phyloP scores from a whole-genome alignment of 2,797 vertebrate genomes.

The Argentina silus region DNA sequence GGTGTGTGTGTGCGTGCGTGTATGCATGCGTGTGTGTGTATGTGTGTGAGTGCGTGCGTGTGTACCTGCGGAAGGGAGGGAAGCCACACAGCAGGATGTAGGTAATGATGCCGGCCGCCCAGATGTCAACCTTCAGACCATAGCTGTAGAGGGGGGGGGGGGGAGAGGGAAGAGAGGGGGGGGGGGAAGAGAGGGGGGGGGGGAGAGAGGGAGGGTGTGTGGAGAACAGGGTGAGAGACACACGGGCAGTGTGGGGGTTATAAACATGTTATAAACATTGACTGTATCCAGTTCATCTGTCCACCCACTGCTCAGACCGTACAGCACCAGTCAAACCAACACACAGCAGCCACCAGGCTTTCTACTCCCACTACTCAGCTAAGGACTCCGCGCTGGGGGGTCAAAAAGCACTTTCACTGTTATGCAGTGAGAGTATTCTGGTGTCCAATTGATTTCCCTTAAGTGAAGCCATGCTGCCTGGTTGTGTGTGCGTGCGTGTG shows the following conservation, averaged over 20 bases:
- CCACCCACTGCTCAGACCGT: background rate
- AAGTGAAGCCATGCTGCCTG: no score
- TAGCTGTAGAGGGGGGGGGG: conserved; percentile 77
- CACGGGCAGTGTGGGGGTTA: background rate
- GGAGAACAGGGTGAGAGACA: background rate
- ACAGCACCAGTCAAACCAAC: no score
- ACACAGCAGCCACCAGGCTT: no score
- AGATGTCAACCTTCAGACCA: conserved; percentile 96
- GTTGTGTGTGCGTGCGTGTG: no score
- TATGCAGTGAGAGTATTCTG: no score
- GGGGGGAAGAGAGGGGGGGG: background rate
- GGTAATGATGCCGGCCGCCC: conserved; percentile 97
- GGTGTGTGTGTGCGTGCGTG: no score
- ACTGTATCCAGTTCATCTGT: background rate
- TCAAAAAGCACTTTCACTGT: background rate
- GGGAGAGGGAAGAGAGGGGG: background rate
- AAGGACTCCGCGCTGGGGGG: background rate
- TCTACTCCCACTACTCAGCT: background rate
- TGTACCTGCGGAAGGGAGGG: conserved; percentile 95
- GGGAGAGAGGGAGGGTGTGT: background rate
- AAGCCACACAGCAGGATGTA: conserved; percentile 98
- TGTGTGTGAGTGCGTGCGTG: conserved; percentile 6
- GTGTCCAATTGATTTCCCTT: no score
- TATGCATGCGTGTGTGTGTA: background rate
- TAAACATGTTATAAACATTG: background rate